These are phyloP conservation scores for Silurus glanis DNA, from an alignment of 2,113 vertebrate genomes.

Conservation along the genomic window DNA sequence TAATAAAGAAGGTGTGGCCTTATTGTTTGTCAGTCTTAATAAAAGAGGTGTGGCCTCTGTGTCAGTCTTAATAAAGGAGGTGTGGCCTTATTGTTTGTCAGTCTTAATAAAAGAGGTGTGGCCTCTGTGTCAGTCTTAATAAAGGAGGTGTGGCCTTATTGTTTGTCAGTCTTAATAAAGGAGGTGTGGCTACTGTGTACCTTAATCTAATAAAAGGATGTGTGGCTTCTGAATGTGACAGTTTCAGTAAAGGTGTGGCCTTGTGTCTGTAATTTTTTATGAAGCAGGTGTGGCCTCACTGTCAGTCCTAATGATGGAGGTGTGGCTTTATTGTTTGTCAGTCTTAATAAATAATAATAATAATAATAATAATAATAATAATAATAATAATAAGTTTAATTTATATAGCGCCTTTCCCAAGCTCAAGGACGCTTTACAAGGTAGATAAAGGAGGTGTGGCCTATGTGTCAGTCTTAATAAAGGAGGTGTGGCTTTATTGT, in stretches of 20 bases:
- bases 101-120: background rate
- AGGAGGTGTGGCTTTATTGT: background rate
- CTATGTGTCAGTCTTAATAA: background rate
- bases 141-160: background rate
- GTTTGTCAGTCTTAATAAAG: background rate
- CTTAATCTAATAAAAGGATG: background rate
- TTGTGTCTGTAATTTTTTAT: background rate
- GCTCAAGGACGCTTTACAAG: too few relatives aligned
- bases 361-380: too few relatives aligned
- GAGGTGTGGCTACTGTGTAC: background rate
- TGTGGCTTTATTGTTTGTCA: background rate
- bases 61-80: background rate
- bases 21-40: background rate
- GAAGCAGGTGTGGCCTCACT: background rate
- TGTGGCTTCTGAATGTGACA: background rate
- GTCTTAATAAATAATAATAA: too few relatives aligned
- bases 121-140: background rate
- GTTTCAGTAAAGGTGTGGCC: background rate
- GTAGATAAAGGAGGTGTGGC: background rate
- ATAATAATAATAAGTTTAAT: too few relatives aligned
- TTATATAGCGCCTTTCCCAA: too few relatives aligned
- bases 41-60: background rate
- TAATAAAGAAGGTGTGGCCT: too few relatives aligned
- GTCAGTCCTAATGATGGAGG: background rate
- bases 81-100: background rate